Percentiles rank a stretch among this genome's conserved stretches.
Conservation (phyloP, 2,797 vertebrate species). For the Microctenopoma steveboyesi region DNA sequence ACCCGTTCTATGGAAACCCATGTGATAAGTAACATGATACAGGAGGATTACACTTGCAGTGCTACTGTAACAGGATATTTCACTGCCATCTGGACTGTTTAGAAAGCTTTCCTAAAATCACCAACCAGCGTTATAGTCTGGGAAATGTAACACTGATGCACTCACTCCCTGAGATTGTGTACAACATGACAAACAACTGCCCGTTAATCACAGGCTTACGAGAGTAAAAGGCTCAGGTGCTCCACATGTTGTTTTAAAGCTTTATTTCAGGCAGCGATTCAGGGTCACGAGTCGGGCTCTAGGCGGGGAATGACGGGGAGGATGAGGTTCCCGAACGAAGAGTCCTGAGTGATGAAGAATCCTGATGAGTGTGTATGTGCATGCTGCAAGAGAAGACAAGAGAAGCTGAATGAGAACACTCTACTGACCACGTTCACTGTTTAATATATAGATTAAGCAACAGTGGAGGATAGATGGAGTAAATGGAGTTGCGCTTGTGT, state of each 20-base stretch:
- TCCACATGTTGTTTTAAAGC: conserved; percentile 1
- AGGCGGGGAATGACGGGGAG: conserved; percentile 95
- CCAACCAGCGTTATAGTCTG: conserved; percentile 12
- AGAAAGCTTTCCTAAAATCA: conserved; percentile 19
- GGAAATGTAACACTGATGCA: conserved; percentile 37
- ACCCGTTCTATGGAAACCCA: background rate
- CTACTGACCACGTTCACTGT: background rate
- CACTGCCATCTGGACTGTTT: conserved; percentile 8
- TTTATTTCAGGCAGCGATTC: conserved; percentile 6
- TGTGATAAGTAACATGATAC: background rate
- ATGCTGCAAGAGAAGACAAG: conserved; percentile 84
- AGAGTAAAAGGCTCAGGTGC: conserved; percentile 12
- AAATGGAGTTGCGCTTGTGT: background rate
- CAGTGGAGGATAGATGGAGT: no score
- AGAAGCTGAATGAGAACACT: background rate
- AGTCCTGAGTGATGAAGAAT: conserved; percentile 99
- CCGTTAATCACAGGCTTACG: conserved; percentile 32
- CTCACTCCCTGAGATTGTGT: conserved; percentile 32
- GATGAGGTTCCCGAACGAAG: conserved; percentile 98
- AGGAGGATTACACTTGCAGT: background rate
- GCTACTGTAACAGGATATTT: conserved; percentile 8
- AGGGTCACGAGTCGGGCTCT: conserved; percentile 85
- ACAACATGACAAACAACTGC: conserved; percentile 14
- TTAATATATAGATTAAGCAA: background rate
- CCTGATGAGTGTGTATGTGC: conserved; percentile 95